Evolutionary conservation across 2,113 vertebrate species (phyloP), one percentile per base, ranked within the genome.

Genomic region (Tyto alba): DNA sequence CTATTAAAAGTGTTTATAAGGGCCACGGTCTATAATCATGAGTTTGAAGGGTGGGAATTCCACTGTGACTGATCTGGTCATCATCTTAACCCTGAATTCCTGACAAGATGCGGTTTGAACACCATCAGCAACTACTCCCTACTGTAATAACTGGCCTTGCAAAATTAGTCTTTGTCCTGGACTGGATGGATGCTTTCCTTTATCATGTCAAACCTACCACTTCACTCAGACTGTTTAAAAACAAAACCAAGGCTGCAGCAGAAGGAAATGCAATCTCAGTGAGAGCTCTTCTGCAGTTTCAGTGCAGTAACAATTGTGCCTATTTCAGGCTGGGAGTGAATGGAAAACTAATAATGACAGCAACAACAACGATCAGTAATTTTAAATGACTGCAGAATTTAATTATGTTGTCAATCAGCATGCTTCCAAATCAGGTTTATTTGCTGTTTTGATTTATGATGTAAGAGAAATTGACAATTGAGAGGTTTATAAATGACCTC

Each of bases 31-130:
- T 95, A 60, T 94, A 95, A 95, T 94, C 73, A 72, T 72, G 87
- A 84, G 36, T 89, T 78, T 52, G 93, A 92, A 95, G 91, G 60
- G 43, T 95, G 64, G 64, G 78, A 96, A 88, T 90, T 93, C 52
- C 10, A 78, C 73, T 16, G 6, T 92, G 92, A 88, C 85, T 83
- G 82, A 89, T 85, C 57, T 57, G 66, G 76, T 64, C 76, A 67
- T 90, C 59, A 68, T 38, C 85, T 62, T 83, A 69, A 73, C 63
- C 71, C 20, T n/a, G 84, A 81, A 50, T 89, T 90, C 90, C 79
- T 87, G 57, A 68, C 73, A 81, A 74, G 78, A 53, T 59, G 69
- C 3, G 0, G 74, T 64, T 55, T 85, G 82, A 89, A 75, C 41
- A 47, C 63, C 68, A 82, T 68, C 89, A 68, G 48, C 57, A 89